Percentiles rank a stretch among this genome's conserved stretches.
Evolutionary conservation across 2,797 vertebrate species (phyloP).

Genomic region (Tinamus major): DNA sequence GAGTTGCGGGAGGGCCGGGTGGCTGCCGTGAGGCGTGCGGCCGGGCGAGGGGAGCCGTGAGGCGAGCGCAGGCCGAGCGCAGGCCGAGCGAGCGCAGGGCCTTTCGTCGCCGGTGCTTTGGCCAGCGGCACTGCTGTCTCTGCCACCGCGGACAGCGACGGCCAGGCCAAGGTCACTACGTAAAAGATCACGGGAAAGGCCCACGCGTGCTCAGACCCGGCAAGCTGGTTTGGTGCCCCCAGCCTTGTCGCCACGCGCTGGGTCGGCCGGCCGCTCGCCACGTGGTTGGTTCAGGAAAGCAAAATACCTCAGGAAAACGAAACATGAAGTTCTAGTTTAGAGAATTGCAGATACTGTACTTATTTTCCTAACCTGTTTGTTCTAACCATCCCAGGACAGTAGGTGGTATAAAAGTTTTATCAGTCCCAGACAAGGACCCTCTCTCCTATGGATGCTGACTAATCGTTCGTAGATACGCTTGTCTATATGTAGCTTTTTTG

Average conservation of each 20-base stretch:
- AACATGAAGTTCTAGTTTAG: conserved; percentile 56
- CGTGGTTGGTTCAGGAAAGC: conserved; percentile 1
- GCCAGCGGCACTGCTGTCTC: neutral
- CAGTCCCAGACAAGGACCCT: neutral
- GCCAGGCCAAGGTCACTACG: neutral
- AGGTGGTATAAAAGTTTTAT: neutral
- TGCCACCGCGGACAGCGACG: neutral
- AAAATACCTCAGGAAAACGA: conserved; percentile 77
- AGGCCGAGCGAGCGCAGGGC: no score
- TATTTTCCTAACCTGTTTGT: conserved; percentile 58
- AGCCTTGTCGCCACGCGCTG: neutral
- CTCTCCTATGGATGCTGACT: neutral
- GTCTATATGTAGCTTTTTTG: conserved; percentile 37
- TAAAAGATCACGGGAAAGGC: neutral
- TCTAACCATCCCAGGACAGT: conserved; percentile 18
- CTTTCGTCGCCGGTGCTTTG: neutral
- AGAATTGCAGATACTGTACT: conserved; percentile 59
- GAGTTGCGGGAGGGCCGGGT: neutral
- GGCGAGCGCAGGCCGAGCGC: no score
- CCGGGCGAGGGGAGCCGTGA: no score
- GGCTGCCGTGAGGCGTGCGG: neutral
- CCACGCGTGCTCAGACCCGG: neutral
- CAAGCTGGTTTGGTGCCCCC: neutral
- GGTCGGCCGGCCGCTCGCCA: neutral
- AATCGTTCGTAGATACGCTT: neutral